These are phyloP conservation scores for Gymnothorax reevesii DNA, from an alignment of 2,797 vertebrate genomes.

Conservation along the genomic window DNA sequence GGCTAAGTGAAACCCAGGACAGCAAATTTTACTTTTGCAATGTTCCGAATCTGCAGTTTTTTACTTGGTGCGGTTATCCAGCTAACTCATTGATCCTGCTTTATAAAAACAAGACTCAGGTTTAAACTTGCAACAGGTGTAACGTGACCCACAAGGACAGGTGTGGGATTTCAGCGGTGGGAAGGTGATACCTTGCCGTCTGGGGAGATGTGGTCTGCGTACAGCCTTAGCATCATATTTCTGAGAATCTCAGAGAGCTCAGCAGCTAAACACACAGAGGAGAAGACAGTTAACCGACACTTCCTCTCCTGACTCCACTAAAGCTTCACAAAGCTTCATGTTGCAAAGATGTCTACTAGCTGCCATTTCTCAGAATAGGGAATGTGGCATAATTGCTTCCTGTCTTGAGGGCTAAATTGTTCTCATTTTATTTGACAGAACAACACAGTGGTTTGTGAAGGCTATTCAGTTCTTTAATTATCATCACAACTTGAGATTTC, in stretches of 20 bases:
- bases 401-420: not conserved
- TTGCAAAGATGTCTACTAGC: not conserved
- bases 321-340: not conserved
- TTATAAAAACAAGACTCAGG: too few species aligned
- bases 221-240: conserved; percentile 75
- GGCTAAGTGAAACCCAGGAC: too few species aligned
- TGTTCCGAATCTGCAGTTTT: too few species aligned
- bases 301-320: not conserved
- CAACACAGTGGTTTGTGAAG: not conserved
- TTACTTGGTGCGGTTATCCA: too few species aligned
- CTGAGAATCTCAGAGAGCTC: conserved; percentile 71
- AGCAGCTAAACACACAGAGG: conserved; percentile 56
- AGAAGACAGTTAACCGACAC: conserved; percentile 12
- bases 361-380: not conserved
- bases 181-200: conserved; percentile 73
- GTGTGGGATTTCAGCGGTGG: not conserved
- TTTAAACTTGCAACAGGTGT: not conserved
- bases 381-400: not conserved
- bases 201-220: conserved; percentile 74
- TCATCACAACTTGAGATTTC: too few species aligned
- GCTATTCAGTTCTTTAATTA: not conserved
- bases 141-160: not conserved
- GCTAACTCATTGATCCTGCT: too few species aligned
- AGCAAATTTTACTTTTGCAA: too few species aligned
- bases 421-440: not conserved